Evolutionary conservation across 2,113 vertebrate species (phyloP).

Genomic region (human (Homo sapiens)): DNA sequence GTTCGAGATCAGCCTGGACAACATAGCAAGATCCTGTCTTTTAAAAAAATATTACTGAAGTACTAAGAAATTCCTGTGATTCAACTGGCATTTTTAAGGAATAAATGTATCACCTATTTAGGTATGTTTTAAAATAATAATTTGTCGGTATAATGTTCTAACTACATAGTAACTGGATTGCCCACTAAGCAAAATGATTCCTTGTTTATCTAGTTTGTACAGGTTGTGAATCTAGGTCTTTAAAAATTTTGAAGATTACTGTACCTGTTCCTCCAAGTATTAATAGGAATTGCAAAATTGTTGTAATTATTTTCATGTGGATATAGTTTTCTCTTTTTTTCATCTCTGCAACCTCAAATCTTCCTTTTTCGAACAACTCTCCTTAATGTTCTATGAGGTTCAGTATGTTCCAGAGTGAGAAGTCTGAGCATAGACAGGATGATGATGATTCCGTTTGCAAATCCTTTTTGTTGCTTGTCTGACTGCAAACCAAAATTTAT

Average conservation of each 20-base stretch:
- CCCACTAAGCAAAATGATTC: constrained; percentile 22
- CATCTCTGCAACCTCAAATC: constrained; percentile 52
- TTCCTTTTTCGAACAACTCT: not conserved
- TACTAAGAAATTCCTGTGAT: constrained; percentile 51
- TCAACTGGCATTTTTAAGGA: constrained; percentile 23
- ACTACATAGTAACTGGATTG: constrained; percentile 33
- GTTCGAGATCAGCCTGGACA: not conserved
- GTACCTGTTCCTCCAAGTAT: not conserved
- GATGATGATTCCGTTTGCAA: constrained; percentile 65
- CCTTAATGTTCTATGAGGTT: not conserved
- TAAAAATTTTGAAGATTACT: not conserved
- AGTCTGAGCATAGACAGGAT: constrained; percentile 34
- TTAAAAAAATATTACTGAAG: not conserved
- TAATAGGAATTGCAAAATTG: constrained; percentile 56
- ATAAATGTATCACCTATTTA: not conserved
- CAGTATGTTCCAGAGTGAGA: constrained; percentile 50
- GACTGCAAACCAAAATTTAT: constrained; percentile 53
- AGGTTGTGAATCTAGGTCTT: constrained; percentile 17
- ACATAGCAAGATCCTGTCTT: not conserved
- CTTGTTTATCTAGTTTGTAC: constrained; percentile 10
- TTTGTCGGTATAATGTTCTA: not conserved
- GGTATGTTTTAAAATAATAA: constrained; percentile 16
- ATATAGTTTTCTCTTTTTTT: constrained; percentile 23
- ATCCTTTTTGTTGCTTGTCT: constrained; percentile 63
- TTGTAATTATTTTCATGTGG: constrained; percentile 44